These are phyloP conservation scores for Gastracanthus pulcherrimus DNA, from an alignment of 2,888 invertebrate genomes.

Conservation along the genomic window DNA sequence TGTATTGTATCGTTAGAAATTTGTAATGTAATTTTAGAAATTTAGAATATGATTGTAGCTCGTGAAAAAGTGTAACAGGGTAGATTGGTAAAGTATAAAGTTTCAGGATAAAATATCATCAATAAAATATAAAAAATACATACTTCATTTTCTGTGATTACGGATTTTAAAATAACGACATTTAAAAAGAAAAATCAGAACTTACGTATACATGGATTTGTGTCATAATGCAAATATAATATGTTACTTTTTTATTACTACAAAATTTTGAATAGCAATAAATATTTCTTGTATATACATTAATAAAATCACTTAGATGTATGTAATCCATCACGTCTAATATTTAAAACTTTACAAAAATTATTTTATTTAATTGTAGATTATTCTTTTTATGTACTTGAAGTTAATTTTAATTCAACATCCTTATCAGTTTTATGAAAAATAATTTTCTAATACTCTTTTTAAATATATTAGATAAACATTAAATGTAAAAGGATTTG, in stretches of 20 bases:
- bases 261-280: neutral
- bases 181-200: neutral
- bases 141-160: conserved; percentile 1
- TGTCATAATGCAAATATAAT: neutral
- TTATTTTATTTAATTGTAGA: too few relatives aligned
- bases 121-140: conserved; percentile 7
- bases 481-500: neutral
- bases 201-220: neutral
- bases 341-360: neutral
- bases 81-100: conserved; percentile 27
- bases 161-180: neutral
- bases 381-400: too few relatives aligned
- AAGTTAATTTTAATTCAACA: too few relatives aligned
- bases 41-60: conserved; percentile 31
- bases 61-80: conserved; percentile 37
- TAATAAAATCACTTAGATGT: neutral
- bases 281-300: neutral
- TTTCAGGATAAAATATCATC: conserved; percentile 1
- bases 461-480: neutral
- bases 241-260: neutral
- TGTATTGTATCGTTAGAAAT: conserved; percentile 35
- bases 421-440: neutral
- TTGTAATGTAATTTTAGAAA: conserved; percentile 35
- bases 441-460: neutral
- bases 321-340: neutral